Percentiles rank a stretch among this genome's conserved stretches.
These are phyloP conservation scores for Astreopora myriophthalma DNA, from an alignment of 64 coral and sea anemone species.

Conservation along the genomic window DNA sequence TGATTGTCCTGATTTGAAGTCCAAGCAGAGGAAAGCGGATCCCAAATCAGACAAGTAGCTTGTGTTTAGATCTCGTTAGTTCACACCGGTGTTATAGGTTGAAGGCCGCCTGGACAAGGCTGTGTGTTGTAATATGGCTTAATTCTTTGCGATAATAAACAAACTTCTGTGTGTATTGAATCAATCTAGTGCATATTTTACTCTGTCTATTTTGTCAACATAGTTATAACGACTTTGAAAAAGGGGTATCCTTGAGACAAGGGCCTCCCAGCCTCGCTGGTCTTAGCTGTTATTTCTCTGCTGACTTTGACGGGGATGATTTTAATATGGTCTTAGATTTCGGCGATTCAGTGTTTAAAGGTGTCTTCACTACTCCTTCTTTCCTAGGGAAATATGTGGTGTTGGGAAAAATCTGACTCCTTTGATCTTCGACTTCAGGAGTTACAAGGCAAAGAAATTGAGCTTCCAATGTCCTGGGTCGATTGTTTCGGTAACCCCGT, in stretches of 20 bases:
- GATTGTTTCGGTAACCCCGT: slow-evolving; percentile 9
- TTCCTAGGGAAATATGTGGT: neutral
- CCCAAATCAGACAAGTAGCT: slow-evolving; percentile 21
- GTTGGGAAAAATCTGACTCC: neutral
- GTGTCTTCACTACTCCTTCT: neutral
- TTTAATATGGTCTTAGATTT: neutral
- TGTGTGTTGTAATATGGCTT: slow-evolving; percentile 12
- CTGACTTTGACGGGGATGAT: slow-evolving; percentile 18
- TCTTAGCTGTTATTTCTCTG: slow-evolving; percentile 18
- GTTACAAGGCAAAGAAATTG: slow-evolving; percentile 8
- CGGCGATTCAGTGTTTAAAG: neutral
- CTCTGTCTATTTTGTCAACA: slow-evolving; percentile 22
- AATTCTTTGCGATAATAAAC: neutral
- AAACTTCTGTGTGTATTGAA: neutral
- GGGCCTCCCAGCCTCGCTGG: slow-evolving; percentile 17
- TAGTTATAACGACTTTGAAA: slow-evolving; percentile 13
- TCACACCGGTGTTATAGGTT: slow-evolving; percentile 18
- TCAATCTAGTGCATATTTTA: slow-evolving; percentile 11
- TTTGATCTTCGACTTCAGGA: slow-evolving; percentile 10
- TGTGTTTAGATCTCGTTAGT: slow-evolving; percentile 12
- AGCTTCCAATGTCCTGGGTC: neutral
- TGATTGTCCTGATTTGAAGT: slow-evolving; percentile 6
- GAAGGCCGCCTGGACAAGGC: too few species aligned
- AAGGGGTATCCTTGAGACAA: slow-evolving; percentile 15
- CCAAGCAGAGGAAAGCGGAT: neutral